phyloP scores from a whole-genome alignment of 2,797 vertebrate species.

The Gallinago stenura region DNA sequence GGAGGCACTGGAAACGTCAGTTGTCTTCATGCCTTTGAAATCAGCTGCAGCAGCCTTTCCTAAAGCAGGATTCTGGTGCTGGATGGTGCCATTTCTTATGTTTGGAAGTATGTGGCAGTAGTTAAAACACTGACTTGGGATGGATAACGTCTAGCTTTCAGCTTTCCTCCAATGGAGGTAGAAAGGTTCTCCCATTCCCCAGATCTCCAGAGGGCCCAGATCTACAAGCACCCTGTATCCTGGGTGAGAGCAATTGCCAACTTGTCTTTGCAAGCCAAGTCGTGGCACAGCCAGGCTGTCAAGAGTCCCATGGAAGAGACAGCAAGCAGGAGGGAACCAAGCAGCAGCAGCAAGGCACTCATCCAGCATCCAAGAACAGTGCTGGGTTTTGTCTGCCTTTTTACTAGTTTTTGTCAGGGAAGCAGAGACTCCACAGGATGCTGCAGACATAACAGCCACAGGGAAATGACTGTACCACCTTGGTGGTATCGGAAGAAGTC shows the following conservation, averaged over 20 bases:
- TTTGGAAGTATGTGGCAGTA: neutral
- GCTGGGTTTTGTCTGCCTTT: neutral
- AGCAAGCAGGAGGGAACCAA: neutral
- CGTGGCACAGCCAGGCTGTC: neutral
- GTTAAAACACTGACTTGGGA: neutral
- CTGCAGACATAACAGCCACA: neutral
- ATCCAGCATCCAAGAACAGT: neutral
- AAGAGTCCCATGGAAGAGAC: neutral
- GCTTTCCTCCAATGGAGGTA: neutral
- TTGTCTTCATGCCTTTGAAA: neutral
- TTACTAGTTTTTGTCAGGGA: neutral
- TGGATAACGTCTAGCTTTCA: neutral
- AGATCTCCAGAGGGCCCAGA: neutral
- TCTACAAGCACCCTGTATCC: neutral
- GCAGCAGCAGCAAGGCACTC: neutral
- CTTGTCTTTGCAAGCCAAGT: neutral
- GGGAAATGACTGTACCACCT: neutral
- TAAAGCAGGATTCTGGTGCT: neutral
- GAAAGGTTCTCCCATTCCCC: neutral
- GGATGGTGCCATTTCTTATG: neutral
- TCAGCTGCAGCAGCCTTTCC: neutral
- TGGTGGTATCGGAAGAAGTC: neutral
- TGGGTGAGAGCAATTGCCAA: fast-evolving
- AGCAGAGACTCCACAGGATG: neutral
- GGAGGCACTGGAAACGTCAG: neutral